Percentiles rank a stretch among this genome's conserved stretches.
Evolutionary conservation across 2,888 invertebrate genomes (phyloP).

Genomic region (Ecdyonurus torrentis): DNA sequence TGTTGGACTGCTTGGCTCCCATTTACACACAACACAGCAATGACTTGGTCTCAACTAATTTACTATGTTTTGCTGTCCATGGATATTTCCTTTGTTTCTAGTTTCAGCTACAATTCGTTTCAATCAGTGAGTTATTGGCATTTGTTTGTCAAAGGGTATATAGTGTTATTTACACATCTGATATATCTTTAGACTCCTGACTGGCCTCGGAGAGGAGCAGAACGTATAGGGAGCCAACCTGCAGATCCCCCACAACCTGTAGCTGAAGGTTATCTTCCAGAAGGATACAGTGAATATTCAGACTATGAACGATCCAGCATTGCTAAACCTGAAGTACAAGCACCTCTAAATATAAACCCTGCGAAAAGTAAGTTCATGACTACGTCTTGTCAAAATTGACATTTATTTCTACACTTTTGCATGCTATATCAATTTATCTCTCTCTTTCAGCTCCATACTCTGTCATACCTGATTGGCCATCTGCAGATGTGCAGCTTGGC

Average conservation of each 20-base stretch:
- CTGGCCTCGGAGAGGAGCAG: not conserved
- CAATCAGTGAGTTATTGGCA: too few species aligned
- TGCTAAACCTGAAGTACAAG: not conserved
- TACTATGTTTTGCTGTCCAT: not conserved
- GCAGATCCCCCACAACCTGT: not conserved
- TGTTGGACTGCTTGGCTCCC: not conserved
- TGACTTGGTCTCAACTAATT: not conserved
- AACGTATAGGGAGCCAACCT: too few species aligned
- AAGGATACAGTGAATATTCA: not conserved
- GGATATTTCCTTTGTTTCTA: too few species aligned
- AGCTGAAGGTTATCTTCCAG: not conserved
- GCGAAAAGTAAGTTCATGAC: too few species aligned
- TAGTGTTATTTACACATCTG: too few species aligned
- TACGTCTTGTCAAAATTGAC: too few species aligned
- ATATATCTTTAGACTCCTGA: not conserved
- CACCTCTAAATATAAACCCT: too few species aligned
- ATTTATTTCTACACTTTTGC: too few species aligned
- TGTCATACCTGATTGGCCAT: constrained; percentile 33
- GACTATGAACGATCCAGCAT: not conserved
- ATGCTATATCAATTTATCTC: not conserved
- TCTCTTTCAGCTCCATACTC: not conserved
- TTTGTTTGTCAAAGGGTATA: too few species aligned
- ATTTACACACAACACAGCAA: not conserved
- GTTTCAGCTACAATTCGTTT: too few species aligned
- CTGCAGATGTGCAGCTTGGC: constrained; percentile 37